These are phyloP conservation scores for Sinhomidia bicolor DNA, from an alignment of 2,888 invertebrate species.

Conservation along the genomic window DNA sequence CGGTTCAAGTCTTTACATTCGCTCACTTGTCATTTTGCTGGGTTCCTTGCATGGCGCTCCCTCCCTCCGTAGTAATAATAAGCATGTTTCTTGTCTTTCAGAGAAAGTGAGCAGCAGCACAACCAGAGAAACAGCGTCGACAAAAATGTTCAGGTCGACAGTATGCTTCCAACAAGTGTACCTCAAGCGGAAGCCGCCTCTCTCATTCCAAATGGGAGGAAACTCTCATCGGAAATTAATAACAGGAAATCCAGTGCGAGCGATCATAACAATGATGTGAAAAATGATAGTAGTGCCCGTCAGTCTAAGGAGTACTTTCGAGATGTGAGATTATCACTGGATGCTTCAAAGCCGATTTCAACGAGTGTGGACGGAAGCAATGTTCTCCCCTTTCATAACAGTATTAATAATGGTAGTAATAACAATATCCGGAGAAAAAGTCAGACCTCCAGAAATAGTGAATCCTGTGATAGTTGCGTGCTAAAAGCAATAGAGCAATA, in stretches of 20 bases:
- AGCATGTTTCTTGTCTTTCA: conserved; percentile 10
- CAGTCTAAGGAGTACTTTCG: conserved; percentile 37
- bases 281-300: not conserved
- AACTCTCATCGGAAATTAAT: not conserved
- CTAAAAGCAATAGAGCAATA: not conserved
- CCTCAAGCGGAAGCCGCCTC: conserved; percentile 1
- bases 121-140: not conserved
- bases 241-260: not conserved
- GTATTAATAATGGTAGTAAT: not conserved
- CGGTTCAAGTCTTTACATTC: too few species aligned
- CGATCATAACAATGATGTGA: not conserved
- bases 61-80: too few species aligned
- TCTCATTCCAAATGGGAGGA: conserved; percentile 4
- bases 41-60: not conserved
- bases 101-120: not conserved
- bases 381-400: conserved; percentile 22
- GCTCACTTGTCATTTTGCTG: conserved; percentile 17
- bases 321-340: conserved; percentile 60
- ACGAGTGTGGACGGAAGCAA: not conserved
- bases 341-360: not conserved
- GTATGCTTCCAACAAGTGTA: conserved; percentile 21
- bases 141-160: conserved; percentile 14
- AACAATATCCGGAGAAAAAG: conserved; percentile 10
- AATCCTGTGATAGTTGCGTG: conserved; percentile 41
- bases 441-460: not conserved